Base-by-base conservation (phyloP, 2,888 invertebrate species). In the Microctonus hyperodae region DNA sequence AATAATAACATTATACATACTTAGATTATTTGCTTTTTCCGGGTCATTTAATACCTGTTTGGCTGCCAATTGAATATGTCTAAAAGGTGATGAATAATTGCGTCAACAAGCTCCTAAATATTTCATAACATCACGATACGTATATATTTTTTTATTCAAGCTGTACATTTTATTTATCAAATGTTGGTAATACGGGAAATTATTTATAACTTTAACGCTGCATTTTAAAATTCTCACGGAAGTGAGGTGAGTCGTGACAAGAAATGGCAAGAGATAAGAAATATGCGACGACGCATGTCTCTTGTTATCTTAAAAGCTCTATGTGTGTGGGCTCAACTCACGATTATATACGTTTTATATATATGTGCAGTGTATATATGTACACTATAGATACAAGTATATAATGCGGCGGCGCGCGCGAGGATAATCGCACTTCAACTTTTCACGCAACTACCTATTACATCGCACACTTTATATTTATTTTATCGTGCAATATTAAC, bases 171-270 rank as follows among this genome's bases (percentile, higher is more conserved):
- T n/a, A n/a, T n/a, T n/a, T n/a, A n/a, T n/a, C n/a, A n/a, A n/a
- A n/a, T n/a, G n/a, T n/a, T n/a, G n/a, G n/a, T n/a, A n/a, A 25
- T 13, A 22, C 7, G 13, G 3, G 1, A 22, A 50, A 22, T 11
- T 23, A 22, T 25, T 25, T 33, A 16, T 33, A 11, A 20, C n/a
- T 33, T 56, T 7, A 1, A n/a, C 28, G 16, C 56, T 56, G 20
- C 22, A 20, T 44, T 57, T 64, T 35, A 37, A 35, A 48, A 62
- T 62, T 66, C 62, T 56, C 66, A 66, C 66, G 66, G 62, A 66
- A 65, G 61, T 65, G 23, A 60, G 35, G 55, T 61, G 65, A 61
- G 56, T 65, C 53, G 33, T 55, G 31, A 28, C 28, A 61, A 5
- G 55, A 50, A 51, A n/a, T 28, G 20, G 33, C 22, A 20, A 33